Evolutionary conservation across 2,113 vertebrate genomes (phyloP).

Genomic region (Sinocyclocheilus grahami): DNA sequence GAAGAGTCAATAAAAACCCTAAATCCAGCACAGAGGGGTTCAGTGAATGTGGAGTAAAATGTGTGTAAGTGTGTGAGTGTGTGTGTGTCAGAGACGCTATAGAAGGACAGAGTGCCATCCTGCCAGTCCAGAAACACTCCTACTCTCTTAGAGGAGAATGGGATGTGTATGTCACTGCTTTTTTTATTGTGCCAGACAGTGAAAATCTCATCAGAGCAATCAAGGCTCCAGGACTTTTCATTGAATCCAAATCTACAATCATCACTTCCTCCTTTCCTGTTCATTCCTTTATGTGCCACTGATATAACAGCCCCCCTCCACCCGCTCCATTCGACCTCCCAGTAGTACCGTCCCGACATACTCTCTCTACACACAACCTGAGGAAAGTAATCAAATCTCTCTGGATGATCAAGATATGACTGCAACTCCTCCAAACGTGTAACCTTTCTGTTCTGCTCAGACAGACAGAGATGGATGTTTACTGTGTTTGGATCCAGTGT

Average conservation of each 20-base stretch:
- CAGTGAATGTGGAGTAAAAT: not conserved
- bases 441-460: not conserved
- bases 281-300: not conserved
- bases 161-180: not conserved
- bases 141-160: not conserved
- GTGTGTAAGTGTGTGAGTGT: not conserved
- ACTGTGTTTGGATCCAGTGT: not conserved
- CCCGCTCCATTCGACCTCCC: not conserved
- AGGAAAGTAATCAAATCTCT: not conserved
- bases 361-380: not conserved
- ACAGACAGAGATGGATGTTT: not conserved
- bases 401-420: not conserved
- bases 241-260: not conserved
- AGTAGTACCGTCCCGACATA: not conserved
- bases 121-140: not conserved
- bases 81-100: not conserved
- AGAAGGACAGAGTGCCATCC: not conserved
- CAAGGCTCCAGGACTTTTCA: slow-evolving; percentile 1
- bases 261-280: not conserved
- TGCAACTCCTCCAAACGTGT: not conserved
- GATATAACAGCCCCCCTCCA: not conserved
- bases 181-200: not conserved
- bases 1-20: too few relatives aligned
- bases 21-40: too few relatives aligned
- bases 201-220: not conserved